Base-by-base conservation (phyloP, 2,113 vertebrate genomes). In the Dasyprocta punctata region DNA sequence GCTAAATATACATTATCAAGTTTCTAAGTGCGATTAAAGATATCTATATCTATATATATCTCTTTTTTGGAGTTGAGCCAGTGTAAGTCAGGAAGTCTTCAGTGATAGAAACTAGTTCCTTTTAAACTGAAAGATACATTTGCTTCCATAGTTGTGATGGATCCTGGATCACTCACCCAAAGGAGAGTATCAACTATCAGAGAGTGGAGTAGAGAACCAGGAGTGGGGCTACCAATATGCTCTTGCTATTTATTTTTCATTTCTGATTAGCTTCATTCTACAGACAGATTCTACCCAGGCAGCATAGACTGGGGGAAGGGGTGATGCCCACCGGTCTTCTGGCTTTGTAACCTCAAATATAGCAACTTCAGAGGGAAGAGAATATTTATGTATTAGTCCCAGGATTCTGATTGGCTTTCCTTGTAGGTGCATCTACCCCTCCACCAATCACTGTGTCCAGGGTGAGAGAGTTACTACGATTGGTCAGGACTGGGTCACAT, bases 21-120 rank as follows among this genome's bases (percentile, higher is more conserved):
- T 36, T 63, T 82, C 56, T 73, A 91, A 78, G 77, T 89, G 89
- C 89, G 77, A 86, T 96, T 97, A 89, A 93, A 75, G 78, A 80
- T 78, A 38, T 61, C 30, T 88, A 20, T 81, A 20, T 41, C 24
- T 73, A 36, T 61, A 47, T 89, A 69, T 44, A 33, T 78, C 13
- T 91, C 26, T 20, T 44, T 94, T 78, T 73, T 92, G 86, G 90
- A 86, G n/a, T 2, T 38, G 47, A 88, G 44, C 67, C 54, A 28
- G 61, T 26, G 12, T 58, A 58, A 54, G 49, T 63, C 20, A 44
- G 54, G 33, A 63, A 47, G n/a, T 71, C 93, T 86, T 84, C 41
- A 41, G 58, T 54, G n/a, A 73, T 4, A 82, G 60, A 26, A 28
- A 33, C 5, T 44, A 54, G 47, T 92, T 85, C 7, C 9, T 10